Percentiles rank a stretch among this genome's conserved stretches.
Conservation (phyloP, 1,140 invertebrate species). For the Dendroctonus valens region DNA sequence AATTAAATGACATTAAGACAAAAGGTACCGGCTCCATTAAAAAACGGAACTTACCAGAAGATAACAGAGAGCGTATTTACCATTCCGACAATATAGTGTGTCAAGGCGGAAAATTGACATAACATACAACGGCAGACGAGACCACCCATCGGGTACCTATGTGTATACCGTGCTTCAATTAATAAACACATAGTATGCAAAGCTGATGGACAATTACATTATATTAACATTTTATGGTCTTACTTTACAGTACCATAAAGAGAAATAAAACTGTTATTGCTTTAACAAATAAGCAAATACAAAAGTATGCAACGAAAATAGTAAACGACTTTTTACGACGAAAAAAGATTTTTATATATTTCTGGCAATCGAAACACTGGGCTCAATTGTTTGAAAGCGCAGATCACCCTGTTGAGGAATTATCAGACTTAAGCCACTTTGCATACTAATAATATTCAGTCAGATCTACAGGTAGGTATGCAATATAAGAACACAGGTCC, state of each 20-base stretch:
- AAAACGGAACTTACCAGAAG: background rate
- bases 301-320: background rate
- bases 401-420: slow-evolving; percentile 17
- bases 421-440: slow-evolving; percentile 22
- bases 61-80: slow-evolving; percentile 21
- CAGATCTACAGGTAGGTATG: slow-evolving; percentile 27
- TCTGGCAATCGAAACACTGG: too few relatives aligned
- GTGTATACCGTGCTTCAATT: slow-evolving; percentile 25
- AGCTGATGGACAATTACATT: slow-evolving; percentile 23
- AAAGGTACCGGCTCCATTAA: slow-evolving; percentile 12
- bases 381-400: slow-evolving; percentile 5
- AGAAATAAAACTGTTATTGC: slow-evolving; percentile 7
- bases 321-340: too few relatives aligned
- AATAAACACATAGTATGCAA: slow-evolving; percentile 30
- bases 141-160: slow-evolving; percentile 27
- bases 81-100: slow-evolving; percentile 23
- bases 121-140: slow-evolving; percentile 22
- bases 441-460: slow-evolving; percentile 24
- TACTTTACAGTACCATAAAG: slow-evolving; percentile 14
- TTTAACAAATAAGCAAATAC: background rate
- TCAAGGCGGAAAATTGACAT: slow-evolving; percentile 34
- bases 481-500: slow-evolving; percentile 18
- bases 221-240: slow-evolving; percentile 29
- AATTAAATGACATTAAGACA: slow-evolving; percentile 9
- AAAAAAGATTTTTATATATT: too few relatives aligned